phyloP scores from a whole-genome alignment of 2,888 invertebrate species.

The Pseudeuparius sepicola region DNA sequence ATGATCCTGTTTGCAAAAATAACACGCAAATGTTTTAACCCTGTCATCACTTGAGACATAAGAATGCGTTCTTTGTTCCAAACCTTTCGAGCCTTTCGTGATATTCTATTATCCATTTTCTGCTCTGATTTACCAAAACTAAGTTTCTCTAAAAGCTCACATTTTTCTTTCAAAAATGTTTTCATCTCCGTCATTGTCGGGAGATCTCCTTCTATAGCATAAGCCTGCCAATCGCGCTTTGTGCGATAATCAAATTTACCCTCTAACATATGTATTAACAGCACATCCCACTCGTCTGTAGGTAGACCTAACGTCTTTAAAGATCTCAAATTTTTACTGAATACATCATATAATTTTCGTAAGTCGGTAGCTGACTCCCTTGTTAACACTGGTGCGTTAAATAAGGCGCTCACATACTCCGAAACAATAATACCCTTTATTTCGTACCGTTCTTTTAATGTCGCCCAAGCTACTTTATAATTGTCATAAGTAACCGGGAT shows the following conservation, averaged over 20 bases:
- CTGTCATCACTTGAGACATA: no score
- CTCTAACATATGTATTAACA: constrained; percentile 15
- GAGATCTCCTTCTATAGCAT: not conserved
- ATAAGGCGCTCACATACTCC: constrained; percentile 10
- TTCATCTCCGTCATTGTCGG: constrained; percentile 10
- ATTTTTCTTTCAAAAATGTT: no score
- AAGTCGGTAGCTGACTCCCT: constrained; percentile 10
- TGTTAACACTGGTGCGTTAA: constrained; percentile 7
- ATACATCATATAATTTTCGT: constrained; percentile 11
- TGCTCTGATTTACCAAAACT: constrained; percentile 4
- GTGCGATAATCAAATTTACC: constrained; percentile 16
- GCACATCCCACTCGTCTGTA: constrained; percentile 10
- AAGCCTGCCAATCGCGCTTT: constrained; percentile 14
- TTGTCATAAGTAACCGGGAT: constrained; percentile 3
- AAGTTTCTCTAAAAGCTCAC: constrained; percentile 15
- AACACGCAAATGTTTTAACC: no score
- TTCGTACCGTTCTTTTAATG: constrained; percentile 9
- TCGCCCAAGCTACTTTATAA: constrained; percentile 10
- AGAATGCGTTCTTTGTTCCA: no score
- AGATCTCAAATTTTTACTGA: constrained; percentile 12
- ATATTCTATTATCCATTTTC: no score
- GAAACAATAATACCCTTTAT: constrained; percentile 8
- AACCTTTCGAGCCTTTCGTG: no score
- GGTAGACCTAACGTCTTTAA: constrained; percentile 10
- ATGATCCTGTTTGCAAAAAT: constrained; percentile 13